Evolutionary conservation across 1,140 invertebrate species (phyloP), one percentile per base, ranked within the genome.

Genomic region (Dendrolimus kikuchii): DNA sequence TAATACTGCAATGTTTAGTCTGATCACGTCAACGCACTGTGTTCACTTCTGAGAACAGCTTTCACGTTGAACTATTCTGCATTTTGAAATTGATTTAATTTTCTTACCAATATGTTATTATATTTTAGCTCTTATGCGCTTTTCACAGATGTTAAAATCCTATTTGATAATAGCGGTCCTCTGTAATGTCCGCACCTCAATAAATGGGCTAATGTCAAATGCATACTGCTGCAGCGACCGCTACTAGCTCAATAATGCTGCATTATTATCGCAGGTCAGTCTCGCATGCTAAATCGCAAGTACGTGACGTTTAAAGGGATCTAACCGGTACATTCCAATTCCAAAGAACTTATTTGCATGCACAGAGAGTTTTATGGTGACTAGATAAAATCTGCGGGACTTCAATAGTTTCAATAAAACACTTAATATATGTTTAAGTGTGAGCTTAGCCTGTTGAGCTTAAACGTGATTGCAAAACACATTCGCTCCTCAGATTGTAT

Each of bases 191-290:
- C 23, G 1, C 23, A 23, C 23, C 23, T 2, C 23, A 23, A 23
- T 23, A 23, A 23, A 23, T 23, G 23, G 23, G 23, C 23, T 67
- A 68, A 66, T 65, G 65, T 49, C 61, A 71, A 68, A 74, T 73
- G 71, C 64, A 62, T 51, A 51, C 56, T 52, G 45, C 39, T 60
- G 55, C 57, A 58, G 53, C 50, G 46, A 55, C 52, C 54, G 54
- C 49, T 68, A 66, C 69, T 68, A 69, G 66, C 61, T 60, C 60
- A 59, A 68, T 55, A 71, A 68, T 69, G 23, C 59, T 62, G 71
- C 71, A 68, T 71, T 68, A 75, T 77, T 80, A 66, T 46, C 61
- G 74, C 77, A 80, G 77, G 77, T 82, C 74, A 78, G 77, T 75
- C 70, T 62, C 68, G 69, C 65, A 73, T 77, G 65, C 68, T 71